A percentile compares a stretch with the other conserved stretches of the same genome.
phyloP scores from a whole-genome alignment of 2,797 vertebrate species.

The Pseudochirops cupreus region DNA sequence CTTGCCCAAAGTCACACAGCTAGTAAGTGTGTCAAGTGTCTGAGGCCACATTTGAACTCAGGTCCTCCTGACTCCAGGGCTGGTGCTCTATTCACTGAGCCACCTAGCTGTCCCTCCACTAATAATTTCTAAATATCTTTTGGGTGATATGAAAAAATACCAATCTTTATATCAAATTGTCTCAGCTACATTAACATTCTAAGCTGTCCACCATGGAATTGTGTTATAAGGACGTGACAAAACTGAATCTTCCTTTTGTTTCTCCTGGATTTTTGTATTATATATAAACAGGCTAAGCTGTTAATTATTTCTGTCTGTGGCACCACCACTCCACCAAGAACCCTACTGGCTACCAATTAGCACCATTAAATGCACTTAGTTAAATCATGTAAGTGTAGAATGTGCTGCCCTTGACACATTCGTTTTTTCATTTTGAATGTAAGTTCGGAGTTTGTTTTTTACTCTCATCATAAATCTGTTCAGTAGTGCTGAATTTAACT shows the following conservation, averaged over 20 bases:
- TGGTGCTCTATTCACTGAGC: no score
- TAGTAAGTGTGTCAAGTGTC: no score
- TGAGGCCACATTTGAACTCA: no score
- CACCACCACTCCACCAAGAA: neutral
- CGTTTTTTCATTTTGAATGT: neutral
- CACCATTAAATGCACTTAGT: neutral
- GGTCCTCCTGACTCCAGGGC: no score
- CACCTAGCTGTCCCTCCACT: neutral
- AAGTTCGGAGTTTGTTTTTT: neutral
- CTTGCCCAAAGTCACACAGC: no score
- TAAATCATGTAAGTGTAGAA: neutral
- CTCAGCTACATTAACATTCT: neutral
- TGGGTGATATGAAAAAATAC: slow-evolving; percentile 12
- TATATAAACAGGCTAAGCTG: neutral
- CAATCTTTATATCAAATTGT: neutral
- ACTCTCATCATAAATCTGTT: neutral
- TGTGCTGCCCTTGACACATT: neutral
- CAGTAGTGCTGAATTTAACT: neutral
- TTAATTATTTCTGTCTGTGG: neutral
- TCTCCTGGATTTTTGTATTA: neutral
- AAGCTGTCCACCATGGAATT: neutral
- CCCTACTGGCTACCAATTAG: neutral
- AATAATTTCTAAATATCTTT: slow-evolving; percentile 45
- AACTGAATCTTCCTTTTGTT: neutral
- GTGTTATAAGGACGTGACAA: neutral